Conservation (phyloP, 2,797 vertebrate species). For the Pelodytes ibericus region DNA sequence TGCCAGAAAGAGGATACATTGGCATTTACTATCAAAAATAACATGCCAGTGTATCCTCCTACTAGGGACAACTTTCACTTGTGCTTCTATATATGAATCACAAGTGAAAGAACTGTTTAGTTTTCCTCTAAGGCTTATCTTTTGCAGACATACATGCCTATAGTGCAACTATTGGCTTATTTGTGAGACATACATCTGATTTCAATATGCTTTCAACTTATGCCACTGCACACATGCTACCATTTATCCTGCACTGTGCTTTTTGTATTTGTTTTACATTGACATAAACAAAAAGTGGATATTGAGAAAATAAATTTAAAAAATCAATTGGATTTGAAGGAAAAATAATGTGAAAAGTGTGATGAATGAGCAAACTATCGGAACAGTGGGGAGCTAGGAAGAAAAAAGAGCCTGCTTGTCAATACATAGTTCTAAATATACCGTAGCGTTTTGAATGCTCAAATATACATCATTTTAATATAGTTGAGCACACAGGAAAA, state of each 20-base stretch:
- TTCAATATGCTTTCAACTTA: constrained; percentile 16
- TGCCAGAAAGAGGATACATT: too few species aligned
- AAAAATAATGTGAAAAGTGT: constrained; percentile 6
- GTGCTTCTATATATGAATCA: too few species aligned
- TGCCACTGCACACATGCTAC: constrained; percentile 33
- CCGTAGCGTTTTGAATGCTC: too few species aligned
- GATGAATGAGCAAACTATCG: constrained; percentile 11
- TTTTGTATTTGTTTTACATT: constrained; percentile 37
- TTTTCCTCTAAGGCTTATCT: too few species aligned
- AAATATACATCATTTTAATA: too few species aligned
- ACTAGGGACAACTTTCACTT: too few species aligned
- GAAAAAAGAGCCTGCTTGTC: constrained; percentile 11
- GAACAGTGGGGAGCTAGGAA: background rate
- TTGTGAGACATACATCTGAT: constrained; percentile 27
- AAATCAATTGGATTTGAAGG: constrained; percentile 19
- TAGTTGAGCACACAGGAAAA: too few species aligned
- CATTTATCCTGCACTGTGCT: constrained; percentile 18
- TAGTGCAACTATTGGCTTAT: background rate
- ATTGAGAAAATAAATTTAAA: constrained; percentile 44
- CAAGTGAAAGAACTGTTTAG: too few species aligned
- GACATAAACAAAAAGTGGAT: constrained; percentile 42
- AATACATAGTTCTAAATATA: too few species aligned
- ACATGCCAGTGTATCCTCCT: too few species aligned
- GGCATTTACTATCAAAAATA: too few species aligned
- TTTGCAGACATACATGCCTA: too few species aligned